Base-by-base conservation (phyloP, 2,797 vertebrate species). In the Channallabes apus region DNA sequence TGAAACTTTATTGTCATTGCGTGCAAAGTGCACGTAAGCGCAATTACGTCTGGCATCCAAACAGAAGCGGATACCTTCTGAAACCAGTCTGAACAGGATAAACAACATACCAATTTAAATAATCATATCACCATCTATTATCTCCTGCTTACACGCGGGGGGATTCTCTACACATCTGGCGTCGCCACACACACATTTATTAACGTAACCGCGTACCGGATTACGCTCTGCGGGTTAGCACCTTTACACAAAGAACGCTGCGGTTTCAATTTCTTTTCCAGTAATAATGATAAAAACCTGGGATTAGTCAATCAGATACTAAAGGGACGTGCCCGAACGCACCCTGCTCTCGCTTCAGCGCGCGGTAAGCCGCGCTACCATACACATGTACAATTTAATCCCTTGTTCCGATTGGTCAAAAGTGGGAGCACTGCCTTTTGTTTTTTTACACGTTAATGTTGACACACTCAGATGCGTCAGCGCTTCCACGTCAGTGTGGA, bases 251-350 rank as follows among this genome's bases (percentile, higher is more conserved):
- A 0, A 24, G 4, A 22, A 59, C 11, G 32, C 82, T 58, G 61
- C 64, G 8, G 27, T 85, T 86, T 89, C 85, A 73, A 85, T 88
- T 88, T 83, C 69, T 35, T 61, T 83, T 62, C 35, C 35, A 64
- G 82, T 75, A 46, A 83, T 22, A 51, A 24, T 38, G 35, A 62
- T 29, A 7, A 62, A 61, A 14, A 12, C 2, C 22, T 38, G 62
- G 35, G 69, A 38, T 73, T 59, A 83, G 32, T 83, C 58, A 83
- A 12, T 73, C 20, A 62, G 32, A 46, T n/a, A 73, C 51, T 32
- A 4, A 82, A 38, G 80, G 41, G 64, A 29, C 65, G 5, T 54
- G 79, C 59, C 79, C 73, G 1, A 8, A 27, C 24, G 6, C 65
- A 68, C 17, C 32, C 29, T 17, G 22, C 1, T 2, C 35, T 14